Evolutionary conservation across 2,797 vertebrate species (phyloP), one percentile per base, ranked within the genome.

Genomic region (Poeciliopsis presidionis): DNA sequence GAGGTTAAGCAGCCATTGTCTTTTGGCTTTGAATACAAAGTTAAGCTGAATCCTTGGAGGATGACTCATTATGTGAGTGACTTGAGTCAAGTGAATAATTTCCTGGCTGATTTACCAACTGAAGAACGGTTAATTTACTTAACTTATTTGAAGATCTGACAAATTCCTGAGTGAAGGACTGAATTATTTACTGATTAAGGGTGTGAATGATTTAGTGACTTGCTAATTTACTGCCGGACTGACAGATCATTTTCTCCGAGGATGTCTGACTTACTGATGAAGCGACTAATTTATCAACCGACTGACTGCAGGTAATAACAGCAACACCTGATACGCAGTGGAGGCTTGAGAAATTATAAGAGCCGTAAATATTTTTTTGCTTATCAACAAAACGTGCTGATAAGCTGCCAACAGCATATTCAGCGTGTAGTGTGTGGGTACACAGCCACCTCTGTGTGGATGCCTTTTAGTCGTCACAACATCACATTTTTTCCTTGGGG

Each of bases 1-100:
- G 84, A 92, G 92, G 88, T 91, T 92, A 89, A 93, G 84, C 87
- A 75, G 84, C 78, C 84, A 81, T 90, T 88, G 89, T 94, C 84
- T 90, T 89, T 91, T 87, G 76, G 81, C 81, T 81, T 83, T 71
- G 81, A 88, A 86, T 79, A 93, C 88, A 91, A 91, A 92, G 79
- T 86, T 83, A 86, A 90, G 83, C 82, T 76, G 75, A 82, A 81
- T 86, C 84, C 81, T 80, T 33, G 77, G 81, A 86, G 41, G 80
- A 81, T 47, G 53, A 57, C 82, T 81, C 81, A 76, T 87, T 87
- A 86, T 81, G 88, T 83, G 90, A 92, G 75, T 57, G 80, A 80
- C 84, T 88, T 84, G 53, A 88, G 88, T 85, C 81, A 81, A 84
- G 71, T 13, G 78, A 75, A 80, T 88, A 63, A 87, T 91, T 91